Base-by-base conservation (phyloP, 2,888 invertebrate genomes). In the Ophion costatus region DNA sequence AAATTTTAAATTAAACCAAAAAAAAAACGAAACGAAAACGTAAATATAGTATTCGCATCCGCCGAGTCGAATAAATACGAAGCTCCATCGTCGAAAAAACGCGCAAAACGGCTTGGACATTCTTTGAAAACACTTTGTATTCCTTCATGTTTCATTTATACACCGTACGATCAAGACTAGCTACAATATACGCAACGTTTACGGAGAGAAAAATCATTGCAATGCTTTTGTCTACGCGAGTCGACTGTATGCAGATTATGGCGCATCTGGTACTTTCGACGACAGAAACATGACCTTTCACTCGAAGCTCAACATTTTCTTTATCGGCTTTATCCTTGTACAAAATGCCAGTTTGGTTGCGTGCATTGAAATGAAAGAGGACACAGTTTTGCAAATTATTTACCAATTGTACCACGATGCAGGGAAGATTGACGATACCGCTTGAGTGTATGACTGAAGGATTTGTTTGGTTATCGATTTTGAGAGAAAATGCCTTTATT, bases 1-100 rank as follows among this genome's bases (percentile, higher is more conserved):
- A 71, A 57, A 71, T 78, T 79, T 64, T 56, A 82, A 84, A 42
- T 71, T 51, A 78, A 59, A n/a, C 9, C 14, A 14, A 57, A 20
- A 29, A 33, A 7, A 33, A 76, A 57, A 9, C 0, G 42, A 20
- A 38, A 24, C 29, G 17, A 42, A 38, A 11, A 42, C 1, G 14
- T 20, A 29, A 63, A 38, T 22, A 33, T 10, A 20, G 51, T 61
- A 63, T 33, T 51, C 42, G 38, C 33, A 59, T 61, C 38, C 59
- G 56, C 67, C 74, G 63, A 63, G 79, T 20, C 69, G 74, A 79
- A 70, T 38, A 45, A 64, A 59, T 61, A 67, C 7, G 22, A 64
- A 78, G 69, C 51, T 20, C 51, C 17, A n/a, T 22, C 24, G n/a
- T 24, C 45, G 2, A 67, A 73, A 61, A 45, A 45, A 64, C n/a